Evolutionary conservation across 2,113 vertebrate species (phyloP).

Genomic region (Erythrocercus mccallii): DNA sequence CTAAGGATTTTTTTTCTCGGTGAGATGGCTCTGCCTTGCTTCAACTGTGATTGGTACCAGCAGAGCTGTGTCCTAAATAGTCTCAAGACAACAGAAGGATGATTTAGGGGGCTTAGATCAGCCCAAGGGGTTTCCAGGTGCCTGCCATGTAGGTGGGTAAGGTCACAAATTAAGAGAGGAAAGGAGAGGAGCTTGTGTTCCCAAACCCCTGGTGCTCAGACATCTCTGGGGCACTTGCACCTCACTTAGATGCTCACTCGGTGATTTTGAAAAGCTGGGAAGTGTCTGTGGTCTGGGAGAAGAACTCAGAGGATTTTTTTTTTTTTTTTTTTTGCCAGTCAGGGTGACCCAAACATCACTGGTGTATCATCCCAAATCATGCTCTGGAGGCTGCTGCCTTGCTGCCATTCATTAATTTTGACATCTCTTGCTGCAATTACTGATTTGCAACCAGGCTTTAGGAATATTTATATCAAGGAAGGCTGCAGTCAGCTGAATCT

Average conservation of each 20-base stretch:
- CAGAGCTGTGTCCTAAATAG: background rate
- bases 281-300: background rate
- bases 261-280: background rate
- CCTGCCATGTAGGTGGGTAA: background rate
- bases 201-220: accelerated
- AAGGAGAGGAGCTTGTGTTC: background rate
- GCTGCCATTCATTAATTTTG: background rate
- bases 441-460: background rate
- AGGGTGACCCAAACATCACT: background rate
- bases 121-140: background rate
- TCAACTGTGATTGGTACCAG: background rate
- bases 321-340: no score
- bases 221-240: no score
- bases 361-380: no score
- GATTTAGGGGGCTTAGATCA: background rate
- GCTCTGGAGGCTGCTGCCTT: background rate
- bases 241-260: background rate
- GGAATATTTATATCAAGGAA: background rate
- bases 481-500: background rate
- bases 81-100: background rate
- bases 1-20: background rate
- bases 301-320: background rate
- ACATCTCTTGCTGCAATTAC: background rate
- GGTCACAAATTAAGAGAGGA: background rate
- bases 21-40: background rate